Evolutionary conservation across 2,888 invertebrate species (phyloP), one percentile per base, ranked within the genome.

Genomic region (Timema cristinae): DNA sequence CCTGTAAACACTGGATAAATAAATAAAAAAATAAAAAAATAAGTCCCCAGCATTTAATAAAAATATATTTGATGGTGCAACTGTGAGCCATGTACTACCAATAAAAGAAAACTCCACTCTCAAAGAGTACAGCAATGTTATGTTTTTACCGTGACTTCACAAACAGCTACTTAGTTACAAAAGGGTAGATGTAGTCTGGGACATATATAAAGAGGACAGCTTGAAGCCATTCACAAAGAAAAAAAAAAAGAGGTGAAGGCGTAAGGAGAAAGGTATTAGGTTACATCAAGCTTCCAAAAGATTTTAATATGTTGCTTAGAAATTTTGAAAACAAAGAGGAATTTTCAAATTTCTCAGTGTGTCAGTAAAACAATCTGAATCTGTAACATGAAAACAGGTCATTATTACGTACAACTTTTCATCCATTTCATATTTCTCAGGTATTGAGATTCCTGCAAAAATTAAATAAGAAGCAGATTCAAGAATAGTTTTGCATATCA

Each of bases 321-420:
- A 59, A n/a, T 59, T 13, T 32, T 59, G 32, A 59, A 13, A 59
- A 59, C 59, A 59, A 59, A n/a, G 59, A n/a, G 7, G 59, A 59
- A 0, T n/a, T 59, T 59, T 59, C 13, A 13, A 59, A 59, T 32
- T 59, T 0, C 15, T 59, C 59, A 59, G 59, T n/a, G 59, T 13
- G 59, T n/a, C 59, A n/a, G 59, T n/a, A n/a, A 0, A 59, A 13
- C 8, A 59, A 59, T 11, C 59, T n/a, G 0, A 59, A 5, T 59
- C 1, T 59, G 7, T 9, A n/a, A 59, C 13, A 16, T 13, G 4
- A 59, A 59, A 59, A 59, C 13, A 4, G n/a, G 59, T n/a, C 5
- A n/a, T 59, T 59, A 59, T 59, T n/a, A 59, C 59, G n/a, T 59
- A 13, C 59, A n/a, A n/a, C 8, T 59, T 59, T n/a, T 59, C 56